A percentile compares a stretch with the other conserved stretches of the same genome.
phyloP scores from a whole-genome alignment of 1,140 invertebrate genomes.

The Zaprionus kolodkinae region DNA sequence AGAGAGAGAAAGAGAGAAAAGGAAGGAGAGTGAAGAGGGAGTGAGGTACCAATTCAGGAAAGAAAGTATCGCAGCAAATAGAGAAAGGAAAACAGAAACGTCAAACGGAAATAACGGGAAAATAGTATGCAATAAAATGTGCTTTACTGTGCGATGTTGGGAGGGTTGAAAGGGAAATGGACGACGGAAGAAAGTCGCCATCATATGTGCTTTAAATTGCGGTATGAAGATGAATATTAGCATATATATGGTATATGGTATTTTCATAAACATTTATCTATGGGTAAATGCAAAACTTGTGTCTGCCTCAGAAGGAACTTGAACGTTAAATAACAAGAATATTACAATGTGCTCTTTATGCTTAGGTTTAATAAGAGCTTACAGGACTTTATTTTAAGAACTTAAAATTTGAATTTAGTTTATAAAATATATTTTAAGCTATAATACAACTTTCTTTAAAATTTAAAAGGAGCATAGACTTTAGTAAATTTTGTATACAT shows the following conservation, averaged over 20 bases:
- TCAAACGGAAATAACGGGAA: conserved; percentile 74
- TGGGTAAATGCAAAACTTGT: conserved; percentile 35
- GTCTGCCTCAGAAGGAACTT: neutral
- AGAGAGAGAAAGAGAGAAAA: neutral
- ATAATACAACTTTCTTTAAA: no score
- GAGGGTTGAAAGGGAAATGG: neutral
- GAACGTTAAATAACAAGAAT: neutral
- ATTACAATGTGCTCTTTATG: neutral
- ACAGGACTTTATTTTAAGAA: no score
- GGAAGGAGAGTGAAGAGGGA: neutral
- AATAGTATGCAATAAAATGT: conserved; percentile 75
- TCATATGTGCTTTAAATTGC: conserved; percentile 40
- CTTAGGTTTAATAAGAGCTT: neutral
- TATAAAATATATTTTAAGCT: no score
- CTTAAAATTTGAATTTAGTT: no score
- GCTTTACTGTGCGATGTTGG: conserved; percentile 34
- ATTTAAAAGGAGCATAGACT: no score
- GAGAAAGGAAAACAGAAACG: conserved; percentile 53
- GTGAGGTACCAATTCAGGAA: conserved; percentile 18
- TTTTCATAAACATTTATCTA: neutral
- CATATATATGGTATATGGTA: neutral
- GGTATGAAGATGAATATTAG: conserved; percentile 1
- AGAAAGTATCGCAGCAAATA: conserved; percentile 52
- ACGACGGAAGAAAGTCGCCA: conserved; percentile 22
- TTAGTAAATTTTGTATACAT: no score